These are phyloP conservation scores for Rhynchomys soricoides DNA, from an alignment of 2,113 vertebrate genomes.

Conservation along the genomic window DNA sequence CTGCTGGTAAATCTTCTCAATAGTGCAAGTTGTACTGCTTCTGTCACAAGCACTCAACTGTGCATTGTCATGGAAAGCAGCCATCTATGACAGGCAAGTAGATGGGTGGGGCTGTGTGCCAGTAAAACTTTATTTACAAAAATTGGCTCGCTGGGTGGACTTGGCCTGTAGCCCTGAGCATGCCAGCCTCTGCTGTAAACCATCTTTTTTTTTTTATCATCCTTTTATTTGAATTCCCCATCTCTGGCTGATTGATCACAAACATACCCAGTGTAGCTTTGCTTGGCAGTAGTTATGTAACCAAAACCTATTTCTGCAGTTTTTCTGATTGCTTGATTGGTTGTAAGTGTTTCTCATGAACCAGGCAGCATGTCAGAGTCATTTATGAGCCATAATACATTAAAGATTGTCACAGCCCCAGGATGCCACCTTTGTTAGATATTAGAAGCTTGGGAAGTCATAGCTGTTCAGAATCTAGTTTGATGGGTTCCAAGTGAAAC, in stretches of 20 bases:
- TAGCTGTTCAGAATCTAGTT: slow-evolving; percentile 17
- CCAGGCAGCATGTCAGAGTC: slow-evolving; percentile 31
- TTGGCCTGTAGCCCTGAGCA: neutral
- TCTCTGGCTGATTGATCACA: neutral
- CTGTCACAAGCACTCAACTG: neutral
- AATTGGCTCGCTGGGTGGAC: neutral
- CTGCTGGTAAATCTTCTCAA: neutral
- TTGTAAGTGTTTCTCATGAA: slow-evolving; percentile 60
- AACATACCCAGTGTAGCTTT: slow-evolving; percentile 42
- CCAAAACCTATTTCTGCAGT: slow-evolving; percentile 60
- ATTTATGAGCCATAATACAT: slow-evolving; percentile 65
- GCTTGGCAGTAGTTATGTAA: slow-evolving; percentile 40
- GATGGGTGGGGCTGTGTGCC: neutral
- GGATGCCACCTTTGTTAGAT: slow-evolving; percentile 36
- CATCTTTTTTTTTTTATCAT: neutral
- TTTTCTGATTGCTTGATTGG: slow-evolving; percentile 67
- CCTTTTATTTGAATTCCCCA: slow-evolving; percentile 52
- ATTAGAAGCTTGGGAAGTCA: slow-evolving; percentile 47
- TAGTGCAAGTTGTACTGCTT: neutral
- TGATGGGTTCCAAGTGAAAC: slow-evolving; percentile 30
- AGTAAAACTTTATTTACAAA: slow-evolving; percentile 58
- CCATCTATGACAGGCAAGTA: neutral
- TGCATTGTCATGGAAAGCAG: neutral
- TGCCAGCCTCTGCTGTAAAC: neutral
- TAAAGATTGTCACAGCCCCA: slow-evolving; percentile 42